Base-by-base conservation (phyloP, 2,888 invertebrate genomes). In the Yponomeuta sedellus region DNA sequence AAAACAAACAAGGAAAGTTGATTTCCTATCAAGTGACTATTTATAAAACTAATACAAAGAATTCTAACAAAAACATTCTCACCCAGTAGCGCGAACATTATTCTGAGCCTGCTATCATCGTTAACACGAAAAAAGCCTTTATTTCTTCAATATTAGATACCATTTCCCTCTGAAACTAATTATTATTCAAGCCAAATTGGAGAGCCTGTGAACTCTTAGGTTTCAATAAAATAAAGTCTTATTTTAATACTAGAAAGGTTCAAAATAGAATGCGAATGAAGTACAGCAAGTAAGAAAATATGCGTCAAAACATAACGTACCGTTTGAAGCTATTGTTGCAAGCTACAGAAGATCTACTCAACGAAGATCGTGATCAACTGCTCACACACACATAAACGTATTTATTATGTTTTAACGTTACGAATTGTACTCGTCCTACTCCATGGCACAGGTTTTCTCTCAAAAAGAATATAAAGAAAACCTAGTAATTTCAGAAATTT, bases 11-110 rank as follows among this genome's bases (percentile, higher is more conserved):
- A 52, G 44, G 16, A 52, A 52, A 52, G 44, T 52, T 52, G 44
- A 52, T 44, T 44, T 44, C 44, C 44, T 44, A 44, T 44, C 12
- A 12, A 44, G 44, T 8, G 5, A 12, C 44, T 52, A 52, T 52
- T 52, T 52, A 52, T 52, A 52, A 52, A 52, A 52, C 44, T 52
- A 52, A 52, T 10, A 52, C 44, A 52, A 52, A 52, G 44, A 52
- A 52, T 16, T 16, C 16, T 4, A 16, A 52, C 44, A 52, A 52
- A 52, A 52, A 52, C 44, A 12, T 12, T 52, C 44, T 52, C 44
- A 16, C 44, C 44, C 44, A 16, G 44, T 52, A 52, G 44, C 44
- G 44, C 44, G 44, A 52, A 52, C 16, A 52, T 12, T 52, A 52
- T 52, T 52, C 44, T 34, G 8, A 34, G 8, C 34, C 6, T 34